These are phyloP conservation scores for Acinonyx jubatus DNA, from an alignment of 2,113 vertebrate genomes.

Conservation along the genomic window DNA sequence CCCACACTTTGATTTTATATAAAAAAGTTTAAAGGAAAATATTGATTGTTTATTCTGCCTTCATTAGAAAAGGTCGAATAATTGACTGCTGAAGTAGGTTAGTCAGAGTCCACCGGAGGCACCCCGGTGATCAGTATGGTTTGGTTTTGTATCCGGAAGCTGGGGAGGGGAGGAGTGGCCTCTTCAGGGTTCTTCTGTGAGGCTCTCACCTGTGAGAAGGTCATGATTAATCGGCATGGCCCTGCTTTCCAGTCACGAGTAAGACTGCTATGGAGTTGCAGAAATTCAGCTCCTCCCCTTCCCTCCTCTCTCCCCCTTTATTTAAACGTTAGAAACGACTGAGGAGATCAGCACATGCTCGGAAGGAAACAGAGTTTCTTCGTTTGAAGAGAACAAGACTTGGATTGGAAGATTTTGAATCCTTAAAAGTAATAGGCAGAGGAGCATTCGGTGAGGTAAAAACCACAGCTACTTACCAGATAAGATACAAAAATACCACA, in stretches of 20 bases:
- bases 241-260: not conserved
- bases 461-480: not conserved
- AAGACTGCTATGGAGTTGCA: not conserved
- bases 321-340: conserved; percentile 85
- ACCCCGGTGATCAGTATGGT: not conserved
- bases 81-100: not conserved
- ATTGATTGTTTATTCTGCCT: not conserved
- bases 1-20: not conserved
- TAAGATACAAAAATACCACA: not conserved
- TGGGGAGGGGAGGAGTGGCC: not conserved
- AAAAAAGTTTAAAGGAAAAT: not conserved
- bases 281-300: not conserved
- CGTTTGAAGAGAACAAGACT: conserved; percentile 91
- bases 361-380: conserved; percentile 91
- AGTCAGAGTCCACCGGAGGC: not conserved
- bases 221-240: not conserved
- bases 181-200: not conserved
- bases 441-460: conserved; percentile 92
- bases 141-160: not conserved
- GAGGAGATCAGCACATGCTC: conserved; percentile 89
- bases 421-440: conserved; percentile 92
- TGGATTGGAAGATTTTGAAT: conserved; percentile 91
- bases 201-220: not conserved
- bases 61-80: not conserved
- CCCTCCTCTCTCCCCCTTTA: not conserved